These are phyloP conservation scores for Octodonta nipae DNA, from an alignment of 2,888 invertebrate genomes.

Conservation along the genomic window DNA sequence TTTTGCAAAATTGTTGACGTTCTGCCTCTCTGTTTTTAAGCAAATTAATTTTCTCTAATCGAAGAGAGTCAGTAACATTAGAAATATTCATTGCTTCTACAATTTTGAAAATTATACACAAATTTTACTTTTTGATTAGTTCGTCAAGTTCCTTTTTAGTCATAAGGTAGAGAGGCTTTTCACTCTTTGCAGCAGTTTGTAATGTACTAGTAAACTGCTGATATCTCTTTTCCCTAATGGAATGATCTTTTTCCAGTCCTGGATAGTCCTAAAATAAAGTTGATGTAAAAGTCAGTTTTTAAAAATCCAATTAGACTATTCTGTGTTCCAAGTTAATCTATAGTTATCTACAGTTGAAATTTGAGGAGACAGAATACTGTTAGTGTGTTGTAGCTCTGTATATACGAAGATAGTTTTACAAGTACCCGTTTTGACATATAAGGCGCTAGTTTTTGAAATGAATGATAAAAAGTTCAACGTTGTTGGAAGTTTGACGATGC, in stretches of 20 bases:
- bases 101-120: slow-evolving; percentile 19
- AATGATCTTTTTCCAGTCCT: slow-evolving; percentile 20
- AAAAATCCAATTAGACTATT: too few relatives aligned
- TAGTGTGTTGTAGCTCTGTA: too few relatives aligned
- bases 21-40: slow-evolving; percentile 47
- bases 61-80: slow-evolving; percentile 20
- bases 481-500: too few relatives aligned
- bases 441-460: too few relatives aligned
- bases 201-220: slow-evolving; percentile 34
- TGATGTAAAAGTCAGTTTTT: slow-evolving; percentile 8
- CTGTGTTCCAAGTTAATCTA: too few relatives aligned
- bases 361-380: too few relatives aligned
- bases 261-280: slow-evolving; percentile 32
- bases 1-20: slow-evolving; percentile 50
- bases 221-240: slow-evolving; percentile 23
- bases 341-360: too few relatives aligned
- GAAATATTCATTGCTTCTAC: slow-evolving; percentile 6
- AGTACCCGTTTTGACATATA: too few relatives aligned
- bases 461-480: too few relatives aligned
- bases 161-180: slow-evolving; percentile 37
- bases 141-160: slow-evolving; percentile 39
- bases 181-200: slow-evolving; percentile 37
- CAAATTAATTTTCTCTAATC: slow-evolving; percentile 35
- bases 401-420: too few relatives aligned
- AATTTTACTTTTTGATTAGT: slow-evolving; percentile 23